Conservation (phyloP, 2,888 invertebrate species). For the Pollenia griseotomentosa region DNA sequence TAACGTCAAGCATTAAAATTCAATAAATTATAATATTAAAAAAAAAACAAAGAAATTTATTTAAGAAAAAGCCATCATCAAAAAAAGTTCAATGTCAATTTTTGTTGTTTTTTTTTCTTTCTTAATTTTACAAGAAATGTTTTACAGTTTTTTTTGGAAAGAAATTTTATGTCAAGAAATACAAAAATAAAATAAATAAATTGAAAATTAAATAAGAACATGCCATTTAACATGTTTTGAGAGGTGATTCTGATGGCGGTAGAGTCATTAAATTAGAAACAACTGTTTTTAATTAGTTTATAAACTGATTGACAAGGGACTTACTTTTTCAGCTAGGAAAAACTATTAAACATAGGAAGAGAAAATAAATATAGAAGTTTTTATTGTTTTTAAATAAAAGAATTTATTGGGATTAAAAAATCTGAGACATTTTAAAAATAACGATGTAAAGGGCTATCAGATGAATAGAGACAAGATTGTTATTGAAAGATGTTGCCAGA, state of each 20-base stretch:
- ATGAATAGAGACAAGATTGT: too few species aligned
- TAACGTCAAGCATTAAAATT: slow-evolving; percentile 68
- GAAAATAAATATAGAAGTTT: slow-evolving; percentile 1
- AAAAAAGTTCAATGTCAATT: slow-evolving; percentile 70
- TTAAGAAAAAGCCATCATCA: slow-evolving; percentile 16
- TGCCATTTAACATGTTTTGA: slow-evolving; percentile 29
- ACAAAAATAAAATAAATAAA: slow-evolving; percentile 29
- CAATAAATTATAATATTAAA: slow-evolving; percentile 72
- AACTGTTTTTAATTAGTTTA: slow-evolving; percentile 67
- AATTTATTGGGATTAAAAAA: background rate
- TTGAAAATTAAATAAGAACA: slow-evolving; percentile 46
- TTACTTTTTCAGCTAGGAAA: slow-evolving; percentile 15
- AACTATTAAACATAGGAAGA: slow-evolving; percentile 2
- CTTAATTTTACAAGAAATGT: too few species aligned
- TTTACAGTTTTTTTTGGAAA: background rate
- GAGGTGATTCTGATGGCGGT: background rate
- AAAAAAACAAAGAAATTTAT: slow-evolving; percentile 40
- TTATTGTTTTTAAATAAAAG: background rate
- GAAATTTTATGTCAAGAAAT: slow-evolving; percentile 24
- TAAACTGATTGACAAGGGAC: slow-evolving; percentile 64
- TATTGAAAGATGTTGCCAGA: too few species aligned
- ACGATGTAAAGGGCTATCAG: too few species aligned
- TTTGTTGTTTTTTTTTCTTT: background rate
- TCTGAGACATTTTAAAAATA: too few species aligned
- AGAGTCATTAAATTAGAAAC: slow-evolving; percentile 55